Percentiles rank a stretch among this genome's conserved stretches.
Conservation (phyloP, 2,113 vertebrate species). For the Dicerorhinus sumatrensis region DNA sequence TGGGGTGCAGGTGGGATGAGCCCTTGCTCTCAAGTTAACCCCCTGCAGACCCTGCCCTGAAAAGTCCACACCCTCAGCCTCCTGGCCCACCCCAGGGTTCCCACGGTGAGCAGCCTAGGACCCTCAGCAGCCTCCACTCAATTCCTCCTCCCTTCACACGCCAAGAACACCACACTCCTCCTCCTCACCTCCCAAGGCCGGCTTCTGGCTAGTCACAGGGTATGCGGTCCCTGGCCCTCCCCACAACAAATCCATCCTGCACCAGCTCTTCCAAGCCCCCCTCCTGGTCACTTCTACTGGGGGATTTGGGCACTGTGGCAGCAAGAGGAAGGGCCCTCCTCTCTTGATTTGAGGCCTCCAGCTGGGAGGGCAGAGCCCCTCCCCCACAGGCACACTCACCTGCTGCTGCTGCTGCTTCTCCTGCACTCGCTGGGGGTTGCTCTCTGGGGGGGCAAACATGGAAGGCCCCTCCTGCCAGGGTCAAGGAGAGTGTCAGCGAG, state of each 20-base stretch:
- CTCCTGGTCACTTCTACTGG: neutral
- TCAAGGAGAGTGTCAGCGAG: too few species aligned
- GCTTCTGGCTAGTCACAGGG: neutral
- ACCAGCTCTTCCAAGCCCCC: too few species aligned
- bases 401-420: constrained; percentile 92
- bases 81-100: fast-evolving
- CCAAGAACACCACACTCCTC: neutral
- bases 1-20: neutral
- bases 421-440: constrained; percentile 92
- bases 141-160: too few species aligned
- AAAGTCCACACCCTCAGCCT: too few species aligned
- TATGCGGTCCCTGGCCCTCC: neutral
- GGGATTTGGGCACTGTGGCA: neutral
- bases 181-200: neutral
- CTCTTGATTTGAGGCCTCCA: neutral
- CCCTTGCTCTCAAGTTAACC: neutral
- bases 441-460: constrained; percentile 94
- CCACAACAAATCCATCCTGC: neutral
- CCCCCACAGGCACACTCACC: constrained; percentile 83
- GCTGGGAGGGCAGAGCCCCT: neutral
- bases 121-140: neutral
- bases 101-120: neutral
- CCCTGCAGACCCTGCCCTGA: too few species aligned
- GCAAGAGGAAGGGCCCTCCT: neutral
- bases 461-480: constrained; percentile 91